phyloP scores from a whole-genome alignment of 2,888 invertebrate genomes.

The Tetanocera ferruginea region DNA sequence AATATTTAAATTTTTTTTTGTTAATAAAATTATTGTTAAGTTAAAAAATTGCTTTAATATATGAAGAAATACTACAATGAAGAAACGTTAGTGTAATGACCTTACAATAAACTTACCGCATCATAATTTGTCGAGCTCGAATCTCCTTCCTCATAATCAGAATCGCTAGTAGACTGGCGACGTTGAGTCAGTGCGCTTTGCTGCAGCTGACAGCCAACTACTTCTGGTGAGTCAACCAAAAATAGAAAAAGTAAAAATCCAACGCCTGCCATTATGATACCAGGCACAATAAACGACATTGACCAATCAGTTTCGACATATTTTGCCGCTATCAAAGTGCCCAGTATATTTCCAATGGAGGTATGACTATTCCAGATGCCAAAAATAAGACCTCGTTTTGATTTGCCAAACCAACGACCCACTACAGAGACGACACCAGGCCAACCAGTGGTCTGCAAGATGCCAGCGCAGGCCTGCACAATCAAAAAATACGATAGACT shows the following conservation, averaged over 20 bases:
- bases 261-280: constrained; percentile 80
- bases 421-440: constrained; percentile 93
- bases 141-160: constrained; percentile 67
- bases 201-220: constrained; percentile 74
- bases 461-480: constrained; percentile 88
- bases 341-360: constrained; percentile 94
- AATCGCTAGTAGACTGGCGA: constrained; percentile 61
- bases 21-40: neutral
- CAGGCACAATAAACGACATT: constrained; percentile 92
- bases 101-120: constrained; percentile 68
- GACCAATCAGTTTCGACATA: constrained; percentile 93
- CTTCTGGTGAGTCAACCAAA: constrained; percentile 84
- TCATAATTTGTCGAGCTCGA: constrained; percentile 48
- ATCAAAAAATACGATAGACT: constrained; percentile 84
- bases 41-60: neutral
- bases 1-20: constrained; percentile 15
- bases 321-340: constrained; percentile 86
- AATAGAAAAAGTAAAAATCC: constrained; percentile 86
- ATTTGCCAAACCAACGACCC: constrained; percentile 97
- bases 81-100: neutral
- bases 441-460: constrained; percentile 94
- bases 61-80: neutral
- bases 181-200: constrained; percentile 44
- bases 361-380: constrained; percentile 99
- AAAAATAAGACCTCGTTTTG: constrained; percentile 91